Base-by-base conservation (phyloP, 1,140 invertebrate genomes). In the Zophobas atratus region DNA sequence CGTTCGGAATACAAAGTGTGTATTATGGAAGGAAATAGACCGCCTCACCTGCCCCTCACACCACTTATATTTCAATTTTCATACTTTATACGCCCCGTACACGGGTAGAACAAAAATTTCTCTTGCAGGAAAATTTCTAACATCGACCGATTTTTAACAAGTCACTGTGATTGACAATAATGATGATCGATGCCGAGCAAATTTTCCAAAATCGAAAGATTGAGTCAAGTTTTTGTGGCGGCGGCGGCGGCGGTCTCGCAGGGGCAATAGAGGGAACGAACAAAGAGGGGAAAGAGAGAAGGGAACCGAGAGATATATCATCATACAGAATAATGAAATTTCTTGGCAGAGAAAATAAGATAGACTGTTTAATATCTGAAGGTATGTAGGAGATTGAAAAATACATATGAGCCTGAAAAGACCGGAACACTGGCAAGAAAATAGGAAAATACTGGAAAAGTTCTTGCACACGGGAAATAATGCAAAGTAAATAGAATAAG, bases 11-110 rank as follows among this genome's bases (percentile, higher is more conserved):
- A 84, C 83, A 84, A 84, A 84, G 82, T 84, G 79, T 83, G 82
- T 80, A 84, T 84, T 84, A 83, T 81, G 79, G 77, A 81, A 72
- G 81, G 80, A 84, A 82, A 83, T 83, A 82, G 81, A 84, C 74
- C 80, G 78, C 79, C 79, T 78, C 80, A 80, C 81, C 81, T 77
- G 79, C 75, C 80, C 79, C 70, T 70, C 74, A 57, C 80, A 80
- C 79, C 81, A 84, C 82, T 84, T 83, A 84, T 83, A 83, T 84
- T 84, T 84, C 83, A 84, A 84, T 84, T 84, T 83, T 81, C 81
- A 60, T 83, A 82, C 80, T 82, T 82, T 83, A 84, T 80, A 80
- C 78, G 77, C 79, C 76, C 80, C 82, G 81, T 63, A 77, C 43
- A 39, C 79, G 60, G 70, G 81, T 79, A 82, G 79, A 67, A 67